A percentile compares a stretch with the other conserved stretches of the same genome.
phyloP scores from a whole-genome alignment of 2,113 vertebrate genomes.

The Spermophilus dauricus region DNA sequence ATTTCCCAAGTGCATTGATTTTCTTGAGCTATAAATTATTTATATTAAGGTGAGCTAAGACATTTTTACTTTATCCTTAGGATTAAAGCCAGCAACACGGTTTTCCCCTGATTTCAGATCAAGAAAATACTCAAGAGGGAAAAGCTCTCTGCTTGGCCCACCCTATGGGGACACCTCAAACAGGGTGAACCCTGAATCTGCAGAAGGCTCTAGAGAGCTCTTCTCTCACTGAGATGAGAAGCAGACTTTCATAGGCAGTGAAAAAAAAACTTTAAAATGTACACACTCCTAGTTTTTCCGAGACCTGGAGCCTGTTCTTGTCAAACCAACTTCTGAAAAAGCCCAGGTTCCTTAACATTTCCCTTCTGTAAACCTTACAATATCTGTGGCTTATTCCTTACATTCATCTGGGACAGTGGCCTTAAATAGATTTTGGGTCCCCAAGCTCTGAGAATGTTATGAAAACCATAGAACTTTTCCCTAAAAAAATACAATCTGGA shows the following conservation, averaged over 20 bases:
- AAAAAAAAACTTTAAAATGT: background rate
- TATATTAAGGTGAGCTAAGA: background rate
- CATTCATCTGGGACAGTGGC: background rate
- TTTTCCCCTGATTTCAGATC: background rate
- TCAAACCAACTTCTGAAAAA: background rate
- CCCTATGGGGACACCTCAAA: too few species aligned
- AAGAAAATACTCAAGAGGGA: background rate
- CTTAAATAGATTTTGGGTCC: background rate
- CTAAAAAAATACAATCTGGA: background rate
- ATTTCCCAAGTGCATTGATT: background rate
- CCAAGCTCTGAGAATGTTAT: background rate
- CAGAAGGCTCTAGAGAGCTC: background rate
- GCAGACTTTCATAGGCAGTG: background rate
- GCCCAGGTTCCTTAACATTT: background rate
- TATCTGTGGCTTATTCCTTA: background rate
- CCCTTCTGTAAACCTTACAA: background rate
- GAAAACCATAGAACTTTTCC: background rate
- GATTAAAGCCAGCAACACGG: background rate
- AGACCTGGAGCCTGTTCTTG: background rate
- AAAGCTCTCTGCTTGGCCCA: background rate
- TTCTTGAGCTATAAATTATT: background rate
- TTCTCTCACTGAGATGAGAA: background rate
- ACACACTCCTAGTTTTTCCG: background rate
- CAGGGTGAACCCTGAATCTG: background rate
- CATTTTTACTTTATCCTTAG: background rate